Evolutionary conservation across 2,888 invertebrate species (phyloP), one percentile per base, ranked within the genome.

Genomic region (Asteroscopus sphinx): DNA sequence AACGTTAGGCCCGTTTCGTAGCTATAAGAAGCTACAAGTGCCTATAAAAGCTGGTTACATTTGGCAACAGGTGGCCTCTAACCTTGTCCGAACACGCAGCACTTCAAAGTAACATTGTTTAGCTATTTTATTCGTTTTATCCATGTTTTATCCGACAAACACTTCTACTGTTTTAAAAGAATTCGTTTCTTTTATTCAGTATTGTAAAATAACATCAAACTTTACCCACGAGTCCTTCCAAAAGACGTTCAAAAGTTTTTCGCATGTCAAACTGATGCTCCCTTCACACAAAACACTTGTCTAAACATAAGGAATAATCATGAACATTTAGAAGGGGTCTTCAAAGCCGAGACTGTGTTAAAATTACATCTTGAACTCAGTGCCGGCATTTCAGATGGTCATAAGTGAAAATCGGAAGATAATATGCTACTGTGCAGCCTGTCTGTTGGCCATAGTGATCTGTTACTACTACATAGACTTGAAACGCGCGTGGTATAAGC

Each of bases 401-500:
- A 86, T 86, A 83, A 85, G 82, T 85, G 87, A 83, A 72, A 85
- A 85, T 76, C 81, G 83, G 57, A 89, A 81, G 77, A 70, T 83
- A 81, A 46, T 86, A 87, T 90, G 90, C 63, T 90, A 83, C 85
- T 81, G 82, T 62, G 79, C 73, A 52, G 65, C 78, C 33, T 79
- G 82, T 69, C 30, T 89, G 21, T 54, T 87, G n/a, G 70, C 82
- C 12, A 46, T 90, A 46, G 75, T 89, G 71, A 45, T 89, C 58
- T 72, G 74, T 69, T 91, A 83, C 64, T 85, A 79, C 69, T 80
- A 83, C 45, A 76, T 93, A 83, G 93, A 94, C 85, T 70, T 91
- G 67, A 88, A 82, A 63, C 87, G 93, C 9, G 71, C 84, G 73
- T 92, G 90, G 88, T 93, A 93, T 83, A 93, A 90, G 68, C 55